phyloP scores from a whole-genome alignment of 2,888 invertebrate species.

The Rhopalosiphum nymphaeae region DNA sequence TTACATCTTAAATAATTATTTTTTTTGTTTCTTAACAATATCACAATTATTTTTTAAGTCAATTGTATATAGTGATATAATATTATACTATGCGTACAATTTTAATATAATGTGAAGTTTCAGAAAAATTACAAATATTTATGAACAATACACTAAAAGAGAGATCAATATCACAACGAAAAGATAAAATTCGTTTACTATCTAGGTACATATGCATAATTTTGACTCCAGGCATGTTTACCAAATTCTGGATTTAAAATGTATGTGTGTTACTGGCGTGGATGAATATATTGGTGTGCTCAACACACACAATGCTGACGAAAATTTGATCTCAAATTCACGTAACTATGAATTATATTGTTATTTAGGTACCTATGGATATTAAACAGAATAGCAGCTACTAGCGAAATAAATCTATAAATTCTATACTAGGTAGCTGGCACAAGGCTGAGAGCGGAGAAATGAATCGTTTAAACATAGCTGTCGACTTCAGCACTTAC shows the following conservation, averaged over 20 bases:
- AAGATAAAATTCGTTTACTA: background rate
- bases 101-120: too few relatives aligned
- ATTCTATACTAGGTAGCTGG: background rate
- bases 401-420: background rate
- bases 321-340: background rate
- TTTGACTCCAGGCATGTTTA: background rate
- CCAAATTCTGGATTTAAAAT: background rate
- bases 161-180: background rate
- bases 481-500: background rate
- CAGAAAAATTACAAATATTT: background rate
- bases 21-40: background rate
- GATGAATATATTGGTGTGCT: background rate
- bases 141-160: background rate
- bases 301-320: background rate
- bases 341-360: background rate
- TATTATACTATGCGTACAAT: background rate
- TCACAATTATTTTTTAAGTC: too few relatives aligned
- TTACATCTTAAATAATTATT: background rate
- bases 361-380: background rate
- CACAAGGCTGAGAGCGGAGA: background rate
- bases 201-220: background rate
- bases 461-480: background rate
- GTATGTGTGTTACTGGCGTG: background rate
- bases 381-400: background rate
- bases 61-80: too few relatives aligned